A percentile compares a stretch with the other conserved stretches of the same genome.
Conservation (phyloP, 2,888 invertebrate genomes). For the Thera obeliscata region DNA sequence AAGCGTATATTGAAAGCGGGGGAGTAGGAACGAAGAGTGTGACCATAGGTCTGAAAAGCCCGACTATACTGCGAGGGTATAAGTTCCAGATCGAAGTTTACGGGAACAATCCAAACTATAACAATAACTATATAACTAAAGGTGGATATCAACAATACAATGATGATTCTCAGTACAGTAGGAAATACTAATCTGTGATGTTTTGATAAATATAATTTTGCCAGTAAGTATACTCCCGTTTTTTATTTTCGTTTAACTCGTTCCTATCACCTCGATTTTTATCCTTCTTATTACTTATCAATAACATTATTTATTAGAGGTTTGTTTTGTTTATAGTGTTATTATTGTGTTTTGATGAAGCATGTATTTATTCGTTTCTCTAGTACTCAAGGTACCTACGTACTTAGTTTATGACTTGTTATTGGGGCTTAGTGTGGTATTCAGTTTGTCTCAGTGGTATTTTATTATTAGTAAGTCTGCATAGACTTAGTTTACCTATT, state of each 20-base stretch:
- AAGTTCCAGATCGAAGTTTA: constrained; percentile 73
- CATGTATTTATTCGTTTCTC: too few relatives aligned
- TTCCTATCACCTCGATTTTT: too few relatives aligned
- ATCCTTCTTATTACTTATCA: too few relatives aligned
- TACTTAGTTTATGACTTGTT: too few relatives aligned
- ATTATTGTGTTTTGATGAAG: too few relatives aligned
- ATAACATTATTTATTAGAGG: too few relatives aligned
- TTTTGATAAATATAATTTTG: background rate
- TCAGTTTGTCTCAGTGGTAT: too few relatives aligned
- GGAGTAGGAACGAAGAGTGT: constrained; percentile 68
- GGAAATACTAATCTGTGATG: constrained; percentile 29
- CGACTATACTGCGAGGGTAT: constrained; percentile 64
- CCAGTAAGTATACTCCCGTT: background rate
- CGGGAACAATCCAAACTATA: constrained; percentile 55
- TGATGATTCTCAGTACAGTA: constrained; percentile 50
- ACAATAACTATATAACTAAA: constrained; percentile 13
- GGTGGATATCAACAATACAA: constrained; percentile 17
- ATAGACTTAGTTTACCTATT: too few relatives aligned
- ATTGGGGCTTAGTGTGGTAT: too few relatives aligned
- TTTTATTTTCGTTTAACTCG: background rate
- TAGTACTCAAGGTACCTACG: too few relatives aligned
- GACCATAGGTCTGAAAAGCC: constrained; percentile 66
- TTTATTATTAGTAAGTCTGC: too few relatives aligned
- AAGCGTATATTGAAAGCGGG: constrained; percentile 62
- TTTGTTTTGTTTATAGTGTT: too few relatives aligned